phyloP scores from a whole-genome alignment of 1,140 invertebrate genomes.

The Zophobas atratus region DNA sequence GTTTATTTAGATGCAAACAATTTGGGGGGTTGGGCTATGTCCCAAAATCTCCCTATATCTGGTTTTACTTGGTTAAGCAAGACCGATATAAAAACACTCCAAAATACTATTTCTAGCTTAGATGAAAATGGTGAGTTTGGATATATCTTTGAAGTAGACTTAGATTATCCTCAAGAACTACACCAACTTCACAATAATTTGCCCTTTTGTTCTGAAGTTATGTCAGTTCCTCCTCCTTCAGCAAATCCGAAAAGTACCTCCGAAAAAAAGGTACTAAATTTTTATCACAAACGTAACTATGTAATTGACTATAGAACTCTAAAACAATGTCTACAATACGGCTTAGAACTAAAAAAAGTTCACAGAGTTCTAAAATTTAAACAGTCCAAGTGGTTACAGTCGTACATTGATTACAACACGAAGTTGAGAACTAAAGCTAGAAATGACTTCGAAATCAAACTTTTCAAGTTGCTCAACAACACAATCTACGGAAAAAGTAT shows the following conservation, averaged over 20 bases:
- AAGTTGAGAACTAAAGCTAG: conserved; percentile 47
- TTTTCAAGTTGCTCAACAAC: conserved; percentile 57
- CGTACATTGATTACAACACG: conserved; percentile 54
- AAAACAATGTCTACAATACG: conserved; percentile 61
- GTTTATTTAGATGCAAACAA: conserved; percentile 12
- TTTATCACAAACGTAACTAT: conserved; percentile 63
- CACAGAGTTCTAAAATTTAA: conserved; percentile 65
- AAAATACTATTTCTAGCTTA: conserved; percentile 7
- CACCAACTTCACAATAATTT: conserved; percentile 66
- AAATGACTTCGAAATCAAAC: conserved; percentile 53
- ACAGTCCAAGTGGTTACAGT: conserved; percentile 53
- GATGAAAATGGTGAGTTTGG: conserved; percentile 14
- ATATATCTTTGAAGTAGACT: conserved; percentile 51
- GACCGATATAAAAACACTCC: background rate
- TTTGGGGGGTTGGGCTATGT: conserved; percentile 66
- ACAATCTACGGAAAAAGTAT: conserved; percentile 53
- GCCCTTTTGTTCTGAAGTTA: conserved; percentile 60
- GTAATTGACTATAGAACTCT: conserved; percentile 65
- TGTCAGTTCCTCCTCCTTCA: background rate
- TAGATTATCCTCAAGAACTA: conserved; percentile 56
- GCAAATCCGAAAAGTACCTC: background rate
- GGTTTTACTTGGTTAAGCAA: conserved; percentile 54
- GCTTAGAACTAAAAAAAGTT: conserved; percentile 64
- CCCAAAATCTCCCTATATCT: conserved; percentile 55
- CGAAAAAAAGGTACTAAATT: background rate